Base-by-base conservation (phyloP, 2,797 vertebrate species). In the Cynodonichthys magdalenae region DNA sequence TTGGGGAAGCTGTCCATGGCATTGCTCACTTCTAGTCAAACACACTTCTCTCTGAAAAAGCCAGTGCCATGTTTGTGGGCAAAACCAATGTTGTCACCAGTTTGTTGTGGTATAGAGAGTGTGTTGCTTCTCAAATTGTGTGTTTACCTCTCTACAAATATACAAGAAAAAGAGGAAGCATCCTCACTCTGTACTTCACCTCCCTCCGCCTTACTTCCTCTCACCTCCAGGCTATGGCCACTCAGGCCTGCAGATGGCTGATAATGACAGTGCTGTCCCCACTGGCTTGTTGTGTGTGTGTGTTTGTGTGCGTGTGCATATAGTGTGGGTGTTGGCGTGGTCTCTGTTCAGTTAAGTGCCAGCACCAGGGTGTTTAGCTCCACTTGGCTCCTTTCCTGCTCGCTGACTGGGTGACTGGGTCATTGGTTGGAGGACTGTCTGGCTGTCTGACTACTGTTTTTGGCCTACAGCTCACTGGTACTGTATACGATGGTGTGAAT, bases 241-340 rank as follows among this genome's bases (percentile, higher is more conserved):
- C 79, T 86, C 79, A 72, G 71, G 80, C 84, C 87, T 93, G 87
- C 83, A 89, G 90, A 89, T 92, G 89, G 87, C 70, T 65, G 86
- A 87, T 92, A 93, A 92, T 90, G 88, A 89, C 80, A 82, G 70
- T 75, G 59, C 57, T 76, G 82, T 90, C 87, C 89, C 84, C 73
- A 59, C 76, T 74, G 87, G 81, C 84, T 72, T 73, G 66, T 75
- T 55, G 53, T 67, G 71, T 69, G 49, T 66, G 39, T 34, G 31
- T 34, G 8, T 8, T 2, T 34, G 6, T 34, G 31, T 34, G 31
- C 9, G 31, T 34, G 31, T 50, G 59, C 59, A 65, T 59, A 53
- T 51, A 1, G 34, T 24, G 42, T 62, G 55, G 29, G 56, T 81
- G 61, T 63, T 79, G 59, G 76, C 53, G 63, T 42, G 52, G 19